These are phyloP conservation scores for Scaptomyza graminum DNA, from an alignment of 1,140 invertebrate genomes.

Conservation along the genomic window DNA sequence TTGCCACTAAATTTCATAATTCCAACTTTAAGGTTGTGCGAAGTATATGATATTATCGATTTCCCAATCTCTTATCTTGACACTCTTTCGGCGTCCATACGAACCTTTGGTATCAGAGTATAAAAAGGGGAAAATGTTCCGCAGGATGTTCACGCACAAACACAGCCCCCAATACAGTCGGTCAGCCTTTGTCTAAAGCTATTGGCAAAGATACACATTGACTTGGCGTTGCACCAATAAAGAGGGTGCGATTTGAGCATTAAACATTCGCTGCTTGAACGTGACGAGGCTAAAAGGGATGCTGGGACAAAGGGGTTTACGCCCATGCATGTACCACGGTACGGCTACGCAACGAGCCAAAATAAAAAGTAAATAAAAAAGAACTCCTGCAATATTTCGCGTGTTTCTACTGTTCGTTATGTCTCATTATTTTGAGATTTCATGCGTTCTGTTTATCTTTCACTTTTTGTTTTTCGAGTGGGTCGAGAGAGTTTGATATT, in stretches of 20 bases:
- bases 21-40: no score
- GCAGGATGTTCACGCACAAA: conserved; percentile 38
- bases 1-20: no score
- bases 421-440: conserved; percentile 55
- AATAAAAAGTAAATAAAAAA: no score
- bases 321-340: neutral
- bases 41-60: no score
- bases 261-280: conserved; percentile 42
- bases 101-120: no score
- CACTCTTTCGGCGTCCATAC: no score
- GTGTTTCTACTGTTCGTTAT: conserved; percentile 18
- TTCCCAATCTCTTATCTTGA: no score
- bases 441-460: conserved; percentile 58
- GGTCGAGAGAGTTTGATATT: neutral
- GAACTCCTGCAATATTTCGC: conserved; percentile 32
- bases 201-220: conserved; percentile 22
- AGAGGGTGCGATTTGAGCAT: conserved; percentile 29
- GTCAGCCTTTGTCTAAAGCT: conserved; percentile 17
- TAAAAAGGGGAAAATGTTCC: conserved; percentile 30
- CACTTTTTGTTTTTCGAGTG: conserved; percentile 39
- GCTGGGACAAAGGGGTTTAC: conserved; percentile 3
- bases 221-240: conserved; percentile 20
- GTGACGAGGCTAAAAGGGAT: conserved; percentile 51
- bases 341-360: conserved; percentile 7
- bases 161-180: neutral